Conservation (phyloP, 2,797 vertebrate genomes). For the Psittacula derbiana region DNA sequence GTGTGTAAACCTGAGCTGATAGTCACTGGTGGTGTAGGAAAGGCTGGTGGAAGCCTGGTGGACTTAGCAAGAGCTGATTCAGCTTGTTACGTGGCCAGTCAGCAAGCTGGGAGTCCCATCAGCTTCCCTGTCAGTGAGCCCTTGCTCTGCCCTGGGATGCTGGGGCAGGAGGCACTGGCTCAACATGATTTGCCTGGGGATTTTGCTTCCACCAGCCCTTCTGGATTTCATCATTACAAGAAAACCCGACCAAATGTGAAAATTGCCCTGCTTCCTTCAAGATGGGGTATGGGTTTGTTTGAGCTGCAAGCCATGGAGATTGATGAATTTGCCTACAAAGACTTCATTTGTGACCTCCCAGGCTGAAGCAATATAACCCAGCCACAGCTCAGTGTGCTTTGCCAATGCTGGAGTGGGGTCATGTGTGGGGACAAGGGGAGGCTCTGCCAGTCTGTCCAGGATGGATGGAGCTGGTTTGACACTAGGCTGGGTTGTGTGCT, state of each 20-base stretch:
- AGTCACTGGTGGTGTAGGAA: not conserved
- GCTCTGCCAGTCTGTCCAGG: not conserved
- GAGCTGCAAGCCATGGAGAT: not conserved
- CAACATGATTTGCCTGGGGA: not conserved
- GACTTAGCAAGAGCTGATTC: not conserved
- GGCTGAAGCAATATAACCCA: not conserved
- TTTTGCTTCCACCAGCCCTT: accelerated
- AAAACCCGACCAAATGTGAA: not conserved
- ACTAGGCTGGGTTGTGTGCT: not conserved
- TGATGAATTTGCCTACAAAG: not conserved
- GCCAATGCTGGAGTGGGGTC: too few relatives aligned
- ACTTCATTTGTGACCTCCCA: not conserved
- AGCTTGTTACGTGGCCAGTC: accelerated
- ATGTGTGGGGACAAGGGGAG: not conserved
- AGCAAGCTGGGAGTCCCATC: not conserved
- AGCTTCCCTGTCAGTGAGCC: not conserved
- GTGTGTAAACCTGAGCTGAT: not conserved
- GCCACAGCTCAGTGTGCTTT: accelerated
- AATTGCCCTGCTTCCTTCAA: not conserved
- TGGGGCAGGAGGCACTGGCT: not conserved
- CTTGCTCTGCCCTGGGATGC: not conserved
- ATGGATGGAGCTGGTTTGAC: not conserved
- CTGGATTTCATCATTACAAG: not conserved
- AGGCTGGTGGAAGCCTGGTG: not conserved
- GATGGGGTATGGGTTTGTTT: not conserved